phyloP scores from a whole-genome alignment of 2,113 vertebrate species.

The Hucho hucho region DNA sequence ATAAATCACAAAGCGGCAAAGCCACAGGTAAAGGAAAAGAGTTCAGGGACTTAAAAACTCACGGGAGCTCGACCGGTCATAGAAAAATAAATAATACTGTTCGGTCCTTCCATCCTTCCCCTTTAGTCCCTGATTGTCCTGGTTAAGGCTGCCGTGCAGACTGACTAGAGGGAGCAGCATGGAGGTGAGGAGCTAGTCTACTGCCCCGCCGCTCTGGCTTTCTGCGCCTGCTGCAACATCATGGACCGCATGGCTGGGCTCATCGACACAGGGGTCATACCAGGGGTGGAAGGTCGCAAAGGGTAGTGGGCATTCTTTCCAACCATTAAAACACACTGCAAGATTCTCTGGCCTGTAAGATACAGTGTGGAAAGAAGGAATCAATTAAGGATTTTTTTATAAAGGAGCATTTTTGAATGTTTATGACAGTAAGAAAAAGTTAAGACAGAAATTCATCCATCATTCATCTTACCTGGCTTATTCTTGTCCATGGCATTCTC shows the following conservation, averaged over 20 bases:
- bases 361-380: background rate
- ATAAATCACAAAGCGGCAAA: background rate
- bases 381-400: no score
- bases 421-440: no score
- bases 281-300: slow-evolving; percentile 65
- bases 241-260: slow-evolving; percentile 60
- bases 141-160: slow-evolving; percentile 11
- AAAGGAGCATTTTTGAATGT: no score
- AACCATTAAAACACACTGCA: slow-evolving; percentile 76
- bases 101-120: slow-evolving; percentile 16
- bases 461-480: slow-evolving; percentile 57
- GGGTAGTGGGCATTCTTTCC: slow-evolving; percentile 70
- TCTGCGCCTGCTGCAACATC: slow-evolving; percentile 71
- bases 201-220: slow-evolving; percentile 58
- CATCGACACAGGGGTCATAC: slow-evolving; percentile 66
- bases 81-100: slow-evolving; percentile 39
- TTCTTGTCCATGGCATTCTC: slow-evolving; percentile 62
- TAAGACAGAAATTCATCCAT: no score
- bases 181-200: slow-evolving; percentile 34
- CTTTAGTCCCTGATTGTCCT: slow-evolving; percentile 20
- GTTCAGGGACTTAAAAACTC: slow-evolving; percentile 18
- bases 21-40: background rate
- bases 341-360: slow-evolving; percentile 72
- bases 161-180: background rate
- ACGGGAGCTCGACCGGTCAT: slow-evolving; percentile 50